phyloP scores from a whole-genome alignment of 2,797 vertebrate genomes.

The Acanthis flammea region DNA sequence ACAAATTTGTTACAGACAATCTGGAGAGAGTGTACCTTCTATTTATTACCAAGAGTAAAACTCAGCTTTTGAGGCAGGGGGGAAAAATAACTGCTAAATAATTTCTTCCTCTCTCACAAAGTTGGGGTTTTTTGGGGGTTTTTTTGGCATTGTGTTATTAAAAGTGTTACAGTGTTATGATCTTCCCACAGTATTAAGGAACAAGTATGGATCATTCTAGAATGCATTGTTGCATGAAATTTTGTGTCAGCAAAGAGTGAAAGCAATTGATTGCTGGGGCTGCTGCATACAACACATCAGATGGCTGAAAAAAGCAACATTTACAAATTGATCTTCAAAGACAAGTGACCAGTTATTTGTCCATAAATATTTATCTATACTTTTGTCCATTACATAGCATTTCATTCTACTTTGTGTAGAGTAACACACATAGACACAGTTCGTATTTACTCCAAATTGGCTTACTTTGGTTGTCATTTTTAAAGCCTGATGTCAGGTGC shows the following conservation, averaged over 20 bases:
- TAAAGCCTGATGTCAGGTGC: not conserved
- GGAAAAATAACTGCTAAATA: not conserved
- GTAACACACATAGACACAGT: not conserved
- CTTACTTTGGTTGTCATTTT: not conserved
- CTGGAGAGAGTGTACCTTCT: slow-evolving; percentile 44
- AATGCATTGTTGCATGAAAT: slow-evolving; percentile 19
- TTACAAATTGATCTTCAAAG: not conserved
- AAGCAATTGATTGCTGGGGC: not conserved
- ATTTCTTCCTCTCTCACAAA: not conserved
- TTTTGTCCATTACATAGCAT: not conserved
- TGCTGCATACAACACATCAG: not conserved
- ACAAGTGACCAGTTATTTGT: not conserved
- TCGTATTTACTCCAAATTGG: not conserved
- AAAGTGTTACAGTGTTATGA: slow-evolving; percentile 49
- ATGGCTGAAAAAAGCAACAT: not conserved
- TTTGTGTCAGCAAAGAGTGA: slow-evolving; percentile 5
- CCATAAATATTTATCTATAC: not conserved
- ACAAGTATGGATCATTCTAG: not conserved
- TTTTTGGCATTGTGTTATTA: slow-evolving; percentile 31
- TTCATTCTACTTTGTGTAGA: not conserved
- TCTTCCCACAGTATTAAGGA: slow-evolving; percentile 58
- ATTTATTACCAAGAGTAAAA: slow-evolving; percentile 41
- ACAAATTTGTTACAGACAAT: slow-evolving; percentile 44
- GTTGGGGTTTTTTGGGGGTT: not conserved
- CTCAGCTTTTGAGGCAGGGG: not conserved